A percentile compares a stretch with the other conserved stretches of the same genome.
phyloP scores from a whole-genome alignment of 1,140 invertebrate species.

The Asbolus verrucosus region DNA sequence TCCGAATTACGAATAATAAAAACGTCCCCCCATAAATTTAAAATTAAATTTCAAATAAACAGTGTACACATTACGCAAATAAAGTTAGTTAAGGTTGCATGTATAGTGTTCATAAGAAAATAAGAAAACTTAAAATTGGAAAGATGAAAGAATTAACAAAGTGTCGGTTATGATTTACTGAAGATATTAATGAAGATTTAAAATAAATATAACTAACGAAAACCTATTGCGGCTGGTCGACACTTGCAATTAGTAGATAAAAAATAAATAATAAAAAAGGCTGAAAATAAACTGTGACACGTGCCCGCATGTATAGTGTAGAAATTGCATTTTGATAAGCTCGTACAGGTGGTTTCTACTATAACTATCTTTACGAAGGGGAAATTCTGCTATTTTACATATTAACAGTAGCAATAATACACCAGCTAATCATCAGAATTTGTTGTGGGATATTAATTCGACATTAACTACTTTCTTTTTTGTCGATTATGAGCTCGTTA shows the following conservation, averaged over 20 bases:
- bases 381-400: constrained; percentile 27
- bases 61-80: no score
- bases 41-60: no score
- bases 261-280: constrained; percentile 20
- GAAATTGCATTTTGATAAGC: constrained; percentile 38
- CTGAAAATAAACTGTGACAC: constrained; percentile 39
- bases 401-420: constrained; percentile 5
- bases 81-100: no score
- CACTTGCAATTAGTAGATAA: background rate
- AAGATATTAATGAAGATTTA: constrained; percentile 28
- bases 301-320: constrained; percentile 22
- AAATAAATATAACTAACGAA: no score
- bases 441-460: no score
- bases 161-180: no score
- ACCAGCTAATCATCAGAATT: background rate
- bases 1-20: no score
- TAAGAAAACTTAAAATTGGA: no score
- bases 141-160: no score
- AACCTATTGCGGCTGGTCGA: no score
- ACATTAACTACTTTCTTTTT: constrained; percentile 6
- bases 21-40: no score
- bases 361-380: constrained; percentile 25
- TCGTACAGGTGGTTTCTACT: constrained; percentile 37
- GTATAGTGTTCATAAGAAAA: no score
- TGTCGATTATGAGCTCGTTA: background rate